These are phyloP conservation scores for Polypedilum vanderplanki DNA, from an alignment of 1,140 invertebrate species.

Conservation along the genomic window DNA sequence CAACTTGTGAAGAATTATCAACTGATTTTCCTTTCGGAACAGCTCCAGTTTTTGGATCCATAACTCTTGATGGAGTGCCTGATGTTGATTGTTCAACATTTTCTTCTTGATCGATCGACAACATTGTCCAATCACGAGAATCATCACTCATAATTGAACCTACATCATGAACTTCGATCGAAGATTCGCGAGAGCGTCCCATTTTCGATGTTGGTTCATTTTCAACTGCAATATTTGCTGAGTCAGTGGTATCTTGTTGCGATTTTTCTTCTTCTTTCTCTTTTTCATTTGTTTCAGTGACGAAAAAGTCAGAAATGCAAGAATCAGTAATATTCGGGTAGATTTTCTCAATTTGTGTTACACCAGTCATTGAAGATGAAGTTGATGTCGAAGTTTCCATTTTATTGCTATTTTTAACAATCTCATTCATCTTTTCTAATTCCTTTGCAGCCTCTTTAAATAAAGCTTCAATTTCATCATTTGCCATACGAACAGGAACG, in stretches of 20 bases:
- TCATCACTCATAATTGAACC: conserved; percentile 9
- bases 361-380: neutral
- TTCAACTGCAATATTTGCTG: neutral
- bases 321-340: neutral
- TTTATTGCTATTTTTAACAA: conserved; percentile 10
- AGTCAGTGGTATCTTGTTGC: neutral
- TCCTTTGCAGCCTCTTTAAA: conserved; percentile 21
- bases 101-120: neutral
- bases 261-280: too few relatives aligned
- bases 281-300: too few relatives aligned
- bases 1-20: neutral
- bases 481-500: neutral
- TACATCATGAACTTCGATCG: conserved; percentile 8
- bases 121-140: neutral
- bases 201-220: conserved; percentile 8
- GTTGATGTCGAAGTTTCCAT: neutral
- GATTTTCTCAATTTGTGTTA: conserved; percentile 2
- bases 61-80: neutral
- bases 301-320: neutral
- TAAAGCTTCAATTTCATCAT: conserved; percentile 17
- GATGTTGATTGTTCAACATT: neutral
- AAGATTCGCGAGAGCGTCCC: neutral
- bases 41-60: neutral
- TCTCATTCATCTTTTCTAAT: conserved; percentile 25
- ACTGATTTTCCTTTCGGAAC: neutral